These are phyloP conservation scores for Eilema depressum DNA, from an alignment of 2,888 invertebrate species.

Conservation along the genomic window DNA sequence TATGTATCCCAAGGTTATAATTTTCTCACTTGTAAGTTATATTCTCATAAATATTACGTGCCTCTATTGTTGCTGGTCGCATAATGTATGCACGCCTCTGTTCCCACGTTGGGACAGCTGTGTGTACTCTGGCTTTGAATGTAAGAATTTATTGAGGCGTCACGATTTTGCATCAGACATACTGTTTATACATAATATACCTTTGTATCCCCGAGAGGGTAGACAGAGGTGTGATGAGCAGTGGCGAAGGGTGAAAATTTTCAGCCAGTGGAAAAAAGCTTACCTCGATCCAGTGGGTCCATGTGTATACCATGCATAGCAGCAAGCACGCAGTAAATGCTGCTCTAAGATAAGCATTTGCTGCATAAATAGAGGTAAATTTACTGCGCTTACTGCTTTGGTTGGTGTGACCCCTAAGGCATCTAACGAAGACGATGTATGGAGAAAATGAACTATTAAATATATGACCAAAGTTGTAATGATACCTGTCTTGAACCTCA, in stretches of 20 bases:
- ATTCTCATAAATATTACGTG: conserved; percentile 33
- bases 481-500: not conserved
- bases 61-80: conserved; percentile 47
- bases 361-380: too few species aligned
- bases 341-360: too few species aligned
- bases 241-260: too few species aligned
- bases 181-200: not conserved
- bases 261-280: too few species aligned
- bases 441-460: too few species aligned
- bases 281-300: too few species aligned
- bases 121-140: conserved; percentile 26
- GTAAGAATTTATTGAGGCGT: conserved; percentile 24
- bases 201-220: not conserved
- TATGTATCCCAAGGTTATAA: conserved; percentile 25
- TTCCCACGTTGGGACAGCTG: conserved; percentile 50
- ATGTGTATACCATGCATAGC: too few species aligned
- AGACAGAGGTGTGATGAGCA: not conserved
- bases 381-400: too few species aligned
- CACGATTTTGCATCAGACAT: conserved; percentile 11
- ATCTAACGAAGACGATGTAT: too few species aligned
- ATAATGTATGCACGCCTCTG: conserved; percentile 41
- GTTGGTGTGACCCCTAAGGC: too few species aligned
- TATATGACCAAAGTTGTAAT: too few species aligned
- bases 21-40: conserved; percentile 29
- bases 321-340: too few species aligned